Conservation (phyloP, 2,888 invertebrate genomes). For the Gisinianus flammeolus region DNA sequence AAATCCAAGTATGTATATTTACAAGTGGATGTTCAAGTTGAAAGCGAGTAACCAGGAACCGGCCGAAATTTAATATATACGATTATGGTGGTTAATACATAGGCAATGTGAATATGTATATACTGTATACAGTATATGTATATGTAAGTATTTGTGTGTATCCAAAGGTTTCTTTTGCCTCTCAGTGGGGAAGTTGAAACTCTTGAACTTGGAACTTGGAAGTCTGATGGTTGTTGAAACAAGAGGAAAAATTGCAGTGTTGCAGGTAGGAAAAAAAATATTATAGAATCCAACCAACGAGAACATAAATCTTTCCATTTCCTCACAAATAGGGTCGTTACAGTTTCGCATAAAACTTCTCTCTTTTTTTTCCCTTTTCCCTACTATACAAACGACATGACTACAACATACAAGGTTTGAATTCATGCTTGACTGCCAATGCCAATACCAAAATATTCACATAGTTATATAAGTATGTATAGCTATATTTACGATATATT, state of each 20-base stretch:
- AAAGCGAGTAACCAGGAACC: background rate
- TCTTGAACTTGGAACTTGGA: background rate
- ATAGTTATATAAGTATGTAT: too few relatives aligned
- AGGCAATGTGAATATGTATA: background rate
- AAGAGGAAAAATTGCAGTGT: slow-evolving; percentile 33
- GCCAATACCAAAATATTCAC: too few relatives aligned
- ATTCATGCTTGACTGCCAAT: background rate
- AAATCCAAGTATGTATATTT: background rate
- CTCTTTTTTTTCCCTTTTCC: background rate
- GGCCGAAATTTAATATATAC: slow-evolving; percentile 23
- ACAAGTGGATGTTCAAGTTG: background rate
- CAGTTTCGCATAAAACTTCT: slow-evolving; percentile 32
- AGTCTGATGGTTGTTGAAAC: slow-evolving; percentile 9
- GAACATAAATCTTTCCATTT: slow-evolving; percentile 33
- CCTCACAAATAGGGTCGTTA: slow-evolving; percentile 33
- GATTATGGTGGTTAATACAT: background rate
- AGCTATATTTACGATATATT: too few relatives aligned
- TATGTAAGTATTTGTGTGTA: background rate
- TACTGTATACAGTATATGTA: background rate
- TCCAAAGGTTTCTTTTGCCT: too few relatives aligned
- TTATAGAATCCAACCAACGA: slow-evolving; percentile 15
- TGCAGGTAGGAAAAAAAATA: slow-evolving; percentile 30
- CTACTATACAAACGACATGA: background rate
- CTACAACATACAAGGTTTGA: background rate
- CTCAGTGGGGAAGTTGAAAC: background rate